Base-by-base conservation (phyloP, 2,113 vertebrate genomes). In the Grus americana region DNA sequence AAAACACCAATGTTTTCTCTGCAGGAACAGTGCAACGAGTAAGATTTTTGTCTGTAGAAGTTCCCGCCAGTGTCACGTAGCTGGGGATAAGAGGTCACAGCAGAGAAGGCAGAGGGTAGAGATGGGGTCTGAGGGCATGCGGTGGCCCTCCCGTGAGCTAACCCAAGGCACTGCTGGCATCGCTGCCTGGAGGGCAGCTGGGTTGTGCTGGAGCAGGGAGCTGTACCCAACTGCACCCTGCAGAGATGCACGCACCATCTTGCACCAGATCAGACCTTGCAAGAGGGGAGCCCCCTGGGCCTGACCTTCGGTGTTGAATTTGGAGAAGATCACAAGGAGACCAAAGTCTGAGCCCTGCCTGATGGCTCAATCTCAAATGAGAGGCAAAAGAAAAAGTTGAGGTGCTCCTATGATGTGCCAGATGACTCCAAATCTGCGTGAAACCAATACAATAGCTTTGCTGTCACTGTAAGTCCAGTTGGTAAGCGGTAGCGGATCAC, bases 261-360 rank as follows among this genome's bases (percentile, higher is more conserved):
- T 85, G 54, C n/a, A 20, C 17, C 1, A 6, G 14, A 32, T 52
- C 21, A n/a, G 23, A 10, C 49, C 55, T 58, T 4, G 5, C 22
- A 29, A 21, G 62, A 82, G 32, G 1, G 8, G 38, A 92, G 62
- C 23, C 17, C 24, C 5, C 7, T 0, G 2, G 2, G 2, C 70
- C 36, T 85, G 42, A 32, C 30, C 52, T 36, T 71, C 12, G 3
- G 16, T 52, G 26, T 30, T 55, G n/a, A 57, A 34, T 61, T 74
- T 84, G 70, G 32, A 86, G 79, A 79, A 67, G 24, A 67, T n/a
- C 68, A 61, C 21, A 29, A 44, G 61, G 36, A 85, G 26, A 68
- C 29, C 42, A 55, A 67, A 91, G 19, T 40, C 52, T 74, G 34
- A 92, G 18, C 29, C 15, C 72, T 87, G 61, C 61, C 44, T 62